A percentile compares a stretch with the other conserved stretches of the same genome.
Evolutionary conservation across 2,797 vertebrate species (phyloP).

Genomic region (Sphaeramia orbicularis): DNA sequence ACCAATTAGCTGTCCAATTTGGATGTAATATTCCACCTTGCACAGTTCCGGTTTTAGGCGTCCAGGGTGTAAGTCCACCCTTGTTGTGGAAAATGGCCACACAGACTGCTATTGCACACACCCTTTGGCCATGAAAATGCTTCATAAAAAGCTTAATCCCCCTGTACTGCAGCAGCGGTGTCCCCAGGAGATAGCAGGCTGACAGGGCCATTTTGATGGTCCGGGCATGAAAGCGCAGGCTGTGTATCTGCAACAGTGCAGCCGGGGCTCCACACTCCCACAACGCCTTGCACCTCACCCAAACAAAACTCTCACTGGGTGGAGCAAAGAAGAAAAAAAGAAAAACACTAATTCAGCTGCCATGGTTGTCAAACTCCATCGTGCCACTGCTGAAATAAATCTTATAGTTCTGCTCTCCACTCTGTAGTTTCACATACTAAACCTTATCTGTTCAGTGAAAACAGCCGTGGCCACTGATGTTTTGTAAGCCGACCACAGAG

Average conservation of each 20-base stretch:
- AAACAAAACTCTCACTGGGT: constrained; percentile 55
- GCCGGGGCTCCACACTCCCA: constrained; percentile 66
- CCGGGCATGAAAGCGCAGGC: constrained; percentile 71
- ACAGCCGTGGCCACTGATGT: constrained; percentile 32
- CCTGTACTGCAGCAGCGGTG: constrained; percentile 65
- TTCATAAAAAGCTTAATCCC: constrained; percentile 79
- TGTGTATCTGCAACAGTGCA: constrained; percentile 82
- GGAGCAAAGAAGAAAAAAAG: constrained; percentile 32
- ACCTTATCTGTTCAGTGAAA: constrained; percentile 49
- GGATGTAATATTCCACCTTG: constrained; percentile 44
- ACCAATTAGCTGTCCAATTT: constrained; percentile 65
- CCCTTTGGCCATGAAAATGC: constrained; percentile 76
- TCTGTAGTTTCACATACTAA: constrained; percentile 41
- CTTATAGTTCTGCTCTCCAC: constrained; percentile 34
- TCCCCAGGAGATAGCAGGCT: constrained; percentile 75
- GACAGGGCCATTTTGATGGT: constrained; percentile 76
- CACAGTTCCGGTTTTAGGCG: constrained; percentile 29
- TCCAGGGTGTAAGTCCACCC: constrained; percentile 42
- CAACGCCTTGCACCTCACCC: constrained; percentile 65
- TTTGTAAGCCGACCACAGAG: constrained; percentile 19
- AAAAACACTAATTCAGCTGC: constrained; percentile 39
- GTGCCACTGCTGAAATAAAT: constrained; percentile 59
- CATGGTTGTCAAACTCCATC: constrained; percentile 51
- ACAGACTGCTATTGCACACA: constrained; percentile 58
- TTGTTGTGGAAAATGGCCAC: constrained; percentile 56